phyloP scores from a whole-genome alignment of 2,888 invertebrate species.

The Ochropleura plecta region DNA sequence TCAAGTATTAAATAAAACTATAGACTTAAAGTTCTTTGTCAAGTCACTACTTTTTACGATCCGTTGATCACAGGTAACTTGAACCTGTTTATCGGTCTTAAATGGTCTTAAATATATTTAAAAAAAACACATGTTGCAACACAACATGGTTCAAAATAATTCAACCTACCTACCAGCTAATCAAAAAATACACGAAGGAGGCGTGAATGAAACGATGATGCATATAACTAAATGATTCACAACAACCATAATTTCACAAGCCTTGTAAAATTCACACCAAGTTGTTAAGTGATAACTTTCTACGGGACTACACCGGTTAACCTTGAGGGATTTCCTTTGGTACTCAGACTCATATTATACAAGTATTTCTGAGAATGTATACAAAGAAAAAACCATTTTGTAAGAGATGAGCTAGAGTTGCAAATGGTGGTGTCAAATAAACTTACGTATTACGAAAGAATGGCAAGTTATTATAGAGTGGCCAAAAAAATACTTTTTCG shows the following conservation, averaged over 20 bases:
- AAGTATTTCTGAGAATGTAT: constrained; percentile 42
- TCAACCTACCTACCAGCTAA: not conserved
- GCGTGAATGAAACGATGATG: constrained; percentile 23
- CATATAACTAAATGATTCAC: constrained; percentile 42
- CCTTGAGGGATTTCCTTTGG: constrained; percentile 48
- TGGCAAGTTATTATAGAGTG: constrained; percentile 1
- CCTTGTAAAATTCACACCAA: constrained; percentile 37
- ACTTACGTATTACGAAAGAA: constrained; percentile 36
- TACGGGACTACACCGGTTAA: constrained; percentile 26
- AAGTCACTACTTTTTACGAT: not conserved
- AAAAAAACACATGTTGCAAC: not conserved
- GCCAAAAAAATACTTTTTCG: not conserved
- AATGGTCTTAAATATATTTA: not conserved
- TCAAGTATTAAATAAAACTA: too few species aligned
- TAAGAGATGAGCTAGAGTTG: constrained; percentile 41
- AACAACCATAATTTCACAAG: constrained; percentile 25
- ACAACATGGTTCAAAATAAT: not conserved
- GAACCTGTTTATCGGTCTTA: not conserved
- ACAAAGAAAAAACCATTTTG: constrained; percentile 39
- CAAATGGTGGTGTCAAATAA: constrained; percentile 26
- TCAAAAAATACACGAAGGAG: constrained; percentile 17
- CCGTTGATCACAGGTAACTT: not conserved
- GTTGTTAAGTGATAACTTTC: constrained; percentile 45
- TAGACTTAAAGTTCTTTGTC: too few species aligned
- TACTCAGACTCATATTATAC: constrained; percentile 2